phyloP scores from a whole-genome alignment of 2,797 vertebrate species.

The Taenioides sp. region DNA sequence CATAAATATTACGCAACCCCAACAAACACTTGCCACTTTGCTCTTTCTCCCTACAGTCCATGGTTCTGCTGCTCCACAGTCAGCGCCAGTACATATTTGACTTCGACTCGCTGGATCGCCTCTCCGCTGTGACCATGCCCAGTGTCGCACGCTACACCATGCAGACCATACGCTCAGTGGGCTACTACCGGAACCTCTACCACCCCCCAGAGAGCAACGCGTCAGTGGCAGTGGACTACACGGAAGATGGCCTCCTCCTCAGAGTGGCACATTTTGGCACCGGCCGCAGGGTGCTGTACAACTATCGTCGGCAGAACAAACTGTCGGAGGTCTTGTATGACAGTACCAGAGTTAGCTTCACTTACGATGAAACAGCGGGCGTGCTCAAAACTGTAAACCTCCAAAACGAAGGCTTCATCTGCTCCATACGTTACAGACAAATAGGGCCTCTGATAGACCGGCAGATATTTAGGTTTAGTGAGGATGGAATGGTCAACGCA shows the following conservation, averaged over 20 bases:
- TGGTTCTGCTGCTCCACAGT: conserved; percentile 97
- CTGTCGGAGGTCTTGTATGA: conserved; percentile 96
- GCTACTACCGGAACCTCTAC: conserved; percentile 98
- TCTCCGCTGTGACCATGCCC: conserved; percentile 96
- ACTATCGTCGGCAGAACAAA: conserved; percentile 92
- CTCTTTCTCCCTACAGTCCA: conserved; percentile 82
- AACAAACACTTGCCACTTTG: conserved; percentile 30
- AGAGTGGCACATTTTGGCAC: conserved; percentile 93
- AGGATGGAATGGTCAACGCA: conserved; percentile 97
- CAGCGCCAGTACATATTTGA: conserved; percentile 99
- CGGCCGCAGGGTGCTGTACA: conserved; percentile 90
- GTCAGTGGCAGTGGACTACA: conserved; percentile 95
- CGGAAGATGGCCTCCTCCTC: conserved; percentile 92
- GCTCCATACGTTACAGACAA: conserved; percentile 96
- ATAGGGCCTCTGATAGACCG: conserved; percentile 94
- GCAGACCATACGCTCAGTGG: conserved; percentile 96
- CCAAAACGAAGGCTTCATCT: conserved; percentile 97
- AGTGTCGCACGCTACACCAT: conserved; percentile 97
- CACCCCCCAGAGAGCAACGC: conserved; percentile 97
- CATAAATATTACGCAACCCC: conserved; percentile 33
- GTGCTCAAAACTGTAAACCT: conserved; percentile 97
- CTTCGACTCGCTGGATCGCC: conserved; percentile 90
- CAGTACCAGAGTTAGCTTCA: conserved; percentile 96
- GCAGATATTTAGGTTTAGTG: conserved; percentile 98
- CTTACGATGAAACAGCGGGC: conserved; percentile 94